A percentile compares a stretch with the other conserved stretches of the same genome.
Evolutionary conservation across 1,140 invertebrate species (phyloP).

Genomic region (Kradibia gibbosae): DNA sequence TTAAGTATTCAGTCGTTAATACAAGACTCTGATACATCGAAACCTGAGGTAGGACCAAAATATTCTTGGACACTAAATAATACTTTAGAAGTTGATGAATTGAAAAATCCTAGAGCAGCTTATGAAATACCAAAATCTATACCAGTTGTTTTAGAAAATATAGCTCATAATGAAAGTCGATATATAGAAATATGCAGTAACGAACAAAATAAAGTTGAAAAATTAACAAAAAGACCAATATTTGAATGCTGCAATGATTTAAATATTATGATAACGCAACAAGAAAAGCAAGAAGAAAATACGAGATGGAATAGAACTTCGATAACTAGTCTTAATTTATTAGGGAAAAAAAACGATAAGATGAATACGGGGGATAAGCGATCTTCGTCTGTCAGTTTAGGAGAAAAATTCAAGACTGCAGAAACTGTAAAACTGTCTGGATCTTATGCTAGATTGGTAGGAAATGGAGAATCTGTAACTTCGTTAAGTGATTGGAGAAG

Average conservation of each 20-base stretch:
- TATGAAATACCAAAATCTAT: constrained; percentile 76
- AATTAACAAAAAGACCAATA: neutral
- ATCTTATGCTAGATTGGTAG: constrained; percentile 42
- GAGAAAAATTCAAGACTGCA: constrained; percentile 62
- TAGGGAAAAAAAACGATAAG: constrained; percentile 56
- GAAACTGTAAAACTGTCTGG: constrained; percentile 54
- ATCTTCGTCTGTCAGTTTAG: constrained; percentile 59
- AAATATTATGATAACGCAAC: constrained; percentile 25
- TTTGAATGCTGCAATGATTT: constrained; percentile 35
- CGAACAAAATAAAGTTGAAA: constrained; percentile 42
- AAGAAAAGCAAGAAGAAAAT: constrained; percentile 42
- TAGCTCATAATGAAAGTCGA: constrained; percentile 38
- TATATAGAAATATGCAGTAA: constrained; percentile 45
- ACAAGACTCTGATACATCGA: constrained; percentile 62
- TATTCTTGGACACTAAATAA: constrained; percentile 75
- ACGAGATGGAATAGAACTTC: constrained; percentile 60
- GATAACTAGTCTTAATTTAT: constrained; percentile 62
- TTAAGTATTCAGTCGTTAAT: constrained; percentile 67
- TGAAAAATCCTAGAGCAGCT: constrained; percentile 70
- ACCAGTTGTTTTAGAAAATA: constrained; percentile 53
- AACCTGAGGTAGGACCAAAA: constrained; percentile 68
- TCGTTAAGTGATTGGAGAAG: constrained; percentile 63
- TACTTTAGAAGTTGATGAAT: constrained; percentile 68
- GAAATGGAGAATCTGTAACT: constrained; percentile 59
- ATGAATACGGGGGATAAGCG: constrained; percentile 13